Percentiles rank a stretch among this genome's conserved stretches.
These are phyloP conservation scores for Apamea anceps DNA, from an alignment of 2,888 invertebrate genomes.

Conservation along the genomic window DNA sequence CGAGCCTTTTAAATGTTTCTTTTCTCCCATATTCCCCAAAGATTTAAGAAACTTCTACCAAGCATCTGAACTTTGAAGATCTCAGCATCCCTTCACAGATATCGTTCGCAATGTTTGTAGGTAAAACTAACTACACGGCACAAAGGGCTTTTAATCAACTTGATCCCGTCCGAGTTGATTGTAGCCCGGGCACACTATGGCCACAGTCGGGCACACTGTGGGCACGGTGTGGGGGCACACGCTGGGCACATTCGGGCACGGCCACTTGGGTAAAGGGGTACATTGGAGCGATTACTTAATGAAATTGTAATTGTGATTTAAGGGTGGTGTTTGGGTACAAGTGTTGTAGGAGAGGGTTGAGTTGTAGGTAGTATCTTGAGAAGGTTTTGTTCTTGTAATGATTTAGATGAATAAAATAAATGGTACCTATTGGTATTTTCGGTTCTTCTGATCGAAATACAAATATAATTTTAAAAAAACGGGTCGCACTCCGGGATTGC, in stretches of 20 bases:
- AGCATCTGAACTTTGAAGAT: constrained; percentile 13
- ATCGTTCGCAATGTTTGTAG: constrained; percentile 53
- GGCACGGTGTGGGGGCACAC: constrained; percentile 19
- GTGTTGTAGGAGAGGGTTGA: constrained; percentile 33
- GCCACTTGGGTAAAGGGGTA: constrained; percentile 10
- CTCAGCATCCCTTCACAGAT: constrained; percentile 14
- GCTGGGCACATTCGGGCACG: constrained; percentile 14
- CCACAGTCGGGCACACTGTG: constrained; percentile 29
- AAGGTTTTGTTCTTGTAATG: neutral
- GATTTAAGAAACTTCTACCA: constrained; percentile 11
- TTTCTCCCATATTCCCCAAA: constrained; percentile 8
- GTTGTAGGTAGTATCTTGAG: constrained; percentile 15
- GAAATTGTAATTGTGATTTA: constrained; percentile 70
- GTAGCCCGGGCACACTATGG: constrained; percentile 43
- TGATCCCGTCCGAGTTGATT: constrained; percentile 64
- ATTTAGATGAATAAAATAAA: neutral
- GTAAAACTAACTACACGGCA: constrained; percentile 51
- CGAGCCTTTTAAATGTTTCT: neutral
- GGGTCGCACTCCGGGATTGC: too few species aligned
- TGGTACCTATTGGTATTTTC: neutral
- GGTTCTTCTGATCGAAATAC: neutral
- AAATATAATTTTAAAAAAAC: neutral
- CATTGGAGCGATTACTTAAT: constrained; percentile 64
- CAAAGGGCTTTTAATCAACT: constrained; percentile 69
- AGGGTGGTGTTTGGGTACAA: constrained; percentile 28